Base-by-base conservation (phyloP, 2,888 invertebrate species). In the Creontiades dilutus region DNA sequence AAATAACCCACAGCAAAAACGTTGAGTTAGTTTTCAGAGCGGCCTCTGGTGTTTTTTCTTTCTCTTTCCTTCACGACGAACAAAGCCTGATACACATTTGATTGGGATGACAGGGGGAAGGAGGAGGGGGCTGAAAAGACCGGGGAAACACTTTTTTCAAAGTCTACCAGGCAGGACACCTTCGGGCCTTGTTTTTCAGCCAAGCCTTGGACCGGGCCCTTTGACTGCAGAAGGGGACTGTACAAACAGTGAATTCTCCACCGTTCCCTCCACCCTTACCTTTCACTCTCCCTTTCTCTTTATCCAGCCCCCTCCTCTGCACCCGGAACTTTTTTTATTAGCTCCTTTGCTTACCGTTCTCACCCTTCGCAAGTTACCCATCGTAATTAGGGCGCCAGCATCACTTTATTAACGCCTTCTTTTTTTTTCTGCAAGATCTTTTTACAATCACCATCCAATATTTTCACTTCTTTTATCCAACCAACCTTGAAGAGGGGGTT, bases 391-490 rank as follows among this genome's bases (percentile, higher is more conserved):
- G 52, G 52, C 82, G 52, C 82, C 82, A 27, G 82, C 82, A 82
- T 82, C 82, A 52, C 82, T 82, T 52, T 82, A 82, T 82, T 82
- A 82, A 82, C 82, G 52, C 82, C 52, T 81, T 81, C 27, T 23
- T 27, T 48, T 0, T 28, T 52, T 14, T 27, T 52, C 52, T 37
- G n/a, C 27, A 23, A 82, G 82, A 82, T 82, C 82, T 82, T 82
- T 82, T 82, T 28, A 82, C 82, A 82, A 82, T 82, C 82, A 82
- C 82, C 82, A 52, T 82, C 82, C 55, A 82, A 82, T 82, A 82
- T 82, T 82, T 82, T 82, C 55, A 52, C 82, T 82, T 52, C 82
- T 82, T 82, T 82, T 82, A 82, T 82, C 82, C 82, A 27, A 27
- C 55, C 55, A 47, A 52, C 46, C 52, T 82, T 68, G 68, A 68